Conservation (phyloP, 1,140 invertebrate species). For the Euura saliciscinereae region DNA sequence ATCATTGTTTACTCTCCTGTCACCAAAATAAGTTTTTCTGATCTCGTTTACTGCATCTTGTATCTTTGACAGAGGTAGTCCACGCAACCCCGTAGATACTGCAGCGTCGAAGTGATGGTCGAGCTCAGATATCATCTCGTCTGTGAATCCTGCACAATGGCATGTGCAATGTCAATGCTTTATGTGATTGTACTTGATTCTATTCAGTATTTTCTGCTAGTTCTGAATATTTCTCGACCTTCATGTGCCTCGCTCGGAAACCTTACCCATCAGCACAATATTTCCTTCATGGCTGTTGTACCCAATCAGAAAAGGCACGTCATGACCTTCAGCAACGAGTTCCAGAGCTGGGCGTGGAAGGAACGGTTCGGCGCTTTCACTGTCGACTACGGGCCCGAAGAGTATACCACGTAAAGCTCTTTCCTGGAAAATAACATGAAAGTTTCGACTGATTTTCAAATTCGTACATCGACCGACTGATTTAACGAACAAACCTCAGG, state of each 20-base stretch:
- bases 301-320: not conserved
- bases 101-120: not conserved
- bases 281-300: slow-evolving; percentile 48
- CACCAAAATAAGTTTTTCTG: not conserved
- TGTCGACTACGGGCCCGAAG: not conserved
- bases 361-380: not conserved
- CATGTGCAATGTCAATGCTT: not conserved
- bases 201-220: not conserved
- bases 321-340: not conserved
- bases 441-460: not conserved
- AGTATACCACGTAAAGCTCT: not conserved
- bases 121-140: not conserved
- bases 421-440: not conserved
- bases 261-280: not conserved
- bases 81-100: not conserved
- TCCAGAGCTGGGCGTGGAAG: not conserved
- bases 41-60: not conserved
- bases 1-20: not conserved
- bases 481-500: not conserved
- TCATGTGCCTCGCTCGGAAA: not conserved
- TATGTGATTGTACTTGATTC: not conserved
- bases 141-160: not conserved
- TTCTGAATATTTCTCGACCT: not conserved
- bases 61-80: not conserved
- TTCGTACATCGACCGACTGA: not conserved